Evolutionary conservation across 2,797 vertebrate species (phyloP).

Genomic region (Onychomys arenicola): DNA sequence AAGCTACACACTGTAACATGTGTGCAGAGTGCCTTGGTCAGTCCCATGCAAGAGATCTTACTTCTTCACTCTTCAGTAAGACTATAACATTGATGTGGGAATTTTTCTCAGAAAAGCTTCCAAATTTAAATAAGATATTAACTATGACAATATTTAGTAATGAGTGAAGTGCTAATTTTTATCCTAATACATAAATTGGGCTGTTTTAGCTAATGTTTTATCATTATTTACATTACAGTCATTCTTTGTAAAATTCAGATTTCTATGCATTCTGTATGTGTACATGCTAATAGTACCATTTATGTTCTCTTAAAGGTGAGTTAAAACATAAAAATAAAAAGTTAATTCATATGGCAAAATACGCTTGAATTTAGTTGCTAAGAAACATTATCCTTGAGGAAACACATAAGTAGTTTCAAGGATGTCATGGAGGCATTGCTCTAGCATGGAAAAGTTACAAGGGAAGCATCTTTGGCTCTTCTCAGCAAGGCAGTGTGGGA

Average conservation of each 20-base stretch:
- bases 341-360: slow-evolving; percentile 40
- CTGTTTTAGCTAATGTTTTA: neutral
- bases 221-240: neutral
- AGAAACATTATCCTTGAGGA: neutral
- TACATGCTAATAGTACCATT: neutral
- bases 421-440: neutral
- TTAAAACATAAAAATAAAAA: slow-evolving; percentile 11
- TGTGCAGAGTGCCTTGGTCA: neutral
- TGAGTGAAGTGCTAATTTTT: neutral
- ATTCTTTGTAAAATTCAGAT: neutral
- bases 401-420: slow-evolving; percentile 37
- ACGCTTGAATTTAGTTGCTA: slow-evolving; percentile 31
- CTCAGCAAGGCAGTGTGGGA: neutral
- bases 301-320: slow-evolving; percentile 34
- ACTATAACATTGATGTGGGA: neutral
- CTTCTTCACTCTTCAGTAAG: neutral
- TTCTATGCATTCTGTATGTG: neutral
- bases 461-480: slow-evolving; percentile 21
- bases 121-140: slow-evolving; percentile 25
- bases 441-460: slow-evolving; percentile 27
- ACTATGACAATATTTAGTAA: slow-evolving; percentile 2
- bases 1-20: neutral
- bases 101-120: slow-evolving; percentile 41
- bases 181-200: neutral
- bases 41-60: neutral